Evolutionary conservation across 2,797 vertebrate genomes (phyloP), one percentile per base, ranked within the genome.

Genomic region (Thaleichthys pacificus): DNA sequence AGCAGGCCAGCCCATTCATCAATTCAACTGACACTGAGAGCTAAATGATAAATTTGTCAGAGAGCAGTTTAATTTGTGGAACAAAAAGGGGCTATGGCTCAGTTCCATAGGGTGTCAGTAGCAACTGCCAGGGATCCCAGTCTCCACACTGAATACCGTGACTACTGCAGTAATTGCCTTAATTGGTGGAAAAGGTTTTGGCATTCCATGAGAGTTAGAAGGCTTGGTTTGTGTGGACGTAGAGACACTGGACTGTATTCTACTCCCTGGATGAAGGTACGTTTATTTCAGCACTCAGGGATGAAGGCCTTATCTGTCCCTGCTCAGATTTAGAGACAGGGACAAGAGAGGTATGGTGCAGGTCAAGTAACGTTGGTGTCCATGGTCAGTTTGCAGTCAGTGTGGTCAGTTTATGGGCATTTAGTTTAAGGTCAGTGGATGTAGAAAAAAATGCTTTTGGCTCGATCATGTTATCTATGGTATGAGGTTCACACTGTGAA

Each of bases 201-300:
- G 86, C 86, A 91, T 91, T 92, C 89, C 87, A 80, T 76, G 77
- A 85, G 89, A 87, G 86, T 87, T 85, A 68, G 63, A 89, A 66
- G 86, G 80, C 82, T 82, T 82, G 83, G 82, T 86, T 86, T 88
- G 83, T 88, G 88, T 90, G 84, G 87, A 85, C 82, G 77, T 83
- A 80, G 71, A 77, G 79, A 77, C 84, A 80, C 14, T 26, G 35
- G 15, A 87, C 35, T 80, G 77, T 72, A 84, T 77, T 88, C 87
- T 89, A 89, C 51, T 92, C 93, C 86, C 79, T 80, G 83, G 68
- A 64, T 89, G 91, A 90, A 80, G 86, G 88, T 87, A 82, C 88
- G 84, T 74, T 83, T 90, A 91, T 91, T 93, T 88, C 81, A 87
- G 85, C 76, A 78, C 80, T 75, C 61, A 83, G 86, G 90, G 90